Evolutionary conservation across 1,140 invertebrate genomes (phyloP), one percentile per base, ranked within the genome.

Genomic region (Drosophila ercepeae): DNA sequence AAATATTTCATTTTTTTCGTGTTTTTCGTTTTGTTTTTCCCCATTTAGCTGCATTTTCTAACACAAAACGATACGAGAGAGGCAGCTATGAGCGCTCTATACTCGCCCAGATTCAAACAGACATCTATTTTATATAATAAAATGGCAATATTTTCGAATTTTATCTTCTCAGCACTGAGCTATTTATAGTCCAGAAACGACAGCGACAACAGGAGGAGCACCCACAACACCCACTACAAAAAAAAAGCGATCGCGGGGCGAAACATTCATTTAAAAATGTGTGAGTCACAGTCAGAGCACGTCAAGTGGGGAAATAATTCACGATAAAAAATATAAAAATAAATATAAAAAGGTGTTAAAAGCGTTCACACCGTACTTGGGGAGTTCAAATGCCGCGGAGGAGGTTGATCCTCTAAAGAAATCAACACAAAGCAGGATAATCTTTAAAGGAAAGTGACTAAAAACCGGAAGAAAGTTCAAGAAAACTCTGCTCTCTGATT

Each of bases 101-200:
- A 13, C 45, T 14, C 44, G 7, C 34, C 9, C n/a, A 36, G 34
- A n/a, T 36, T 36, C 7, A 19, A 29, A 53, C 39, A 18, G 4
- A 52, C 39, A 8, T 49, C 19, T 32, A 41, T 69, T 69, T 69
- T 74, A 73, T 73, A 74, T 67, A 75, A 81, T 73, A 60, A 65
- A 70, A 79, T 81, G 77, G 71, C 65, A 79, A 65, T 72, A n/a
- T 71, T 81, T 81, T 65, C 57, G 34, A 63, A 70, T 79, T 64
- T 75, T 82, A 72, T 82, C 75, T 81, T 82, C 55, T 82, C 55
- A 57, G 59, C 67, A 25, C 18, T 39, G 18, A 16, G 73, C 78
- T 81, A 81, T 82, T 82, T 82, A 63, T 82, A 82, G 77, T 39
- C 36, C 21, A 46, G 27, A 65, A 70, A 36, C 34, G 16, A 63